Base-by-base conservation (phyloP, 1,140 invertebrate genomes). In the Maconellicoccus hirsutus region DNA sequence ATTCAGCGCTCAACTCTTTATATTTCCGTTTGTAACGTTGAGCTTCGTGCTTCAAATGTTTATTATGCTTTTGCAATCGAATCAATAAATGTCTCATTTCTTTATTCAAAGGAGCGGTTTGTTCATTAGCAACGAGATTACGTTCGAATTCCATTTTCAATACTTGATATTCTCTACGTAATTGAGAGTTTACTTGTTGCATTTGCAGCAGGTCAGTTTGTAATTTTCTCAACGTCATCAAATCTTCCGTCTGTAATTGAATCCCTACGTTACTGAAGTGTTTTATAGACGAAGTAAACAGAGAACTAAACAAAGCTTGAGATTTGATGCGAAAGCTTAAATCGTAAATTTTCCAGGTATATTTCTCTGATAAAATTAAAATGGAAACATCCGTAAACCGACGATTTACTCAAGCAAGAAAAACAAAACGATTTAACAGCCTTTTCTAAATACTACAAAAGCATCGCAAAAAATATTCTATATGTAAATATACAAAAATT, bases 1-100 rank as follows among this genome's bases (percentile, higher is more conserved):
- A 84, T 79, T 92, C 90, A n/a, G 86, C 82, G 75, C 87, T 89
- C 23, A 87, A 83, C 79, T 93, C 91, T 77, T 92, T 92, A 75
- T 92, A 92, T 79, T 92, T 92, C 42, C 93, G 82, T 77, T 96
- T 94, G 77, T 96, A 97, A 52, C 96, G 83, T 75, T 90, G 88
- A 66, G 93, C 90, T 80, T 98, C 95, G 0, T 92, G 93, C 80
- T 98, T 98, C 0, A 98, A 79, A 78, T 98, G 95, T 73, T 93
- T 89, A 78, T 97, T 98, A 78, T 98, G 96, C 81, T 96, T 98
- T 80, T 98, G 94, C 66, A 98, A 81, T 10, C 94, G 97, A 1
- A 94, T 97, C 70, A 98, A 98, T 2, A 98, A 81, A 80, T 98
- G 94, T 38, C 96, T 83, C 96, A 98, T 98, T 83, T 98, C 96